Conservation (phyloP, 2,797 vertebrate genomes). For the Australoheros facetus region DNA sequence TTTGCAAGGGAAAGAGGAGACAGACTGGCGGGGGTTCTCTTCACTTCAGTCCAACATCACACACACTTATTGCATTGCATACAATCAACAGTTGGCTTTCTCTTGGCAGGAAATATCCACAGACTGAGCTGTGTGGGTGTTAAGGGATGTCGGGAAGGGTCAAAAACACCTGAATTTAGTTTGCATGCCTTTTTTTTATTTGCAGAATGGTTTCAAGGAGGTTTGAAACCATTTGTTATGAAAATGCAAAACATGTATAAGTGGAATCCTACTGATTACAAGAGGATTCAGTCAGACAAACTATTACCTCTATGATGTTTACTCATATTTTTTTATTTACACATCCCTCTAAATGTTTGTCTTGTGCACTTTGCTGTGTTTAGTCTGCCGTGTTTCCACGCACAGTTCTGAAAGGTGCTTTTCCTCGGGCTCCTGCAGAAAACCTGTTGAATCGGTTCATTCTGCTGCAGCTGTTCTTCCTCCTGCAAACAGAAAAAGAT, state of each 20-base stretch:
- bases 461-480: constrained; percentile 5
- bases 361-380: constrained; percentile 47
- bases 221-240: background rate
- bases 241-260: background rate
- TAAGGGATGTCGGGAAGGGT: background rate
- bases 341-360: background rate
- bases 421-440: constrained; percentile 12
- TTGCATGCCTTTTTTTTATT: background rate
- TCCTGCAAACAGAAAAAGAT: background rate
- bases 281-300: background rate
- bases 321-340: constrained; percentile 3
- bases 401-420: background rate
- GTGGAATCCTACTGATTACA: background rate
- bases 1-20: constrained; percentile 30
- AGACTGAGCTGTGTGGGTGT: constrained; percentile 31
- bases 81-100: constrained; percentile 41
- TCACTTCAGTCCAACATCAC: constrained; percentile 55
- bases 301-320: background rate
- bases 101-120: constrained; percentile 27
- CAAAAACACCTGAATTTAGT: constrained; percentile 11
- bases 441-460: background rate
- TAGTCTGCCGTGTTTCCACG: constrained; percentile 64
- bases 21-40: constrained; percentile 31
- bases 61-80: constrained; percentile 55
- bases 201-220: background rate